Evolutionary conservation across 2,888 invertebrate species (phyloP), one percentile per base, ranked within the genome.

Genomic region (Deilephila elpenor): DNA sequence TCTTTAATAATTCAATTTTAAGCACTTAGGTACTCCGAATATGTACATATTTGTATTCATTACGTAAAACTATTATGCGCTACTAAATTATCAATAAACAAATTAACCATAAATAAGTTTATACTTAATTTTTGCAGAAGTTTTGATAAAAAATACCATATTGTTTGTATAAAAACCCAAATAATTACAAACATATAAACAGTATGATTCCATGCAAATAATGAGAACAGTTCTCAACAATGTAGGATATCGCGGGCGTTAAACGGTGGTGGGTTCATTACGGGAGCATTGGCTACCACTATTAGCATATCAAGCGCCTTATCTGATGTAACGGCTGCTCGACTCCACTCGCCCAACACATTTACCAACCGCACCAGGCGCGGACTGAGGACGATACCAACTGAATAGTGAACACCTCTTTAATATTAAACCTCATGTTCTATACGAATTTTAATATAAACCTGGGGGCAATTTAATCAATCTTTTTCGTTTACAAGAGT

Each of bases 291-390:
- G 88, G 91, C 89, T 86, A 86, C 87, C 81, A 78, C 86, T 88
- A 93, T 93, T 93, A 93, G 89, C 93, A 94, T 93, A 92, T 92
- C 90, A 93, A 92, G 90, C 85, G 88, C 80, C 77, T 90, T 93
- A 93, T 93, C 93, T 85, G 93, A 93, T 93, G 91, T 85, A 89
- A 89, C 89, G 88, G 87, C 88, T 86, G 85, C 86, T 79, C 83
- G 82, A 82, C 78, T 80, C 76, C 82, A 75, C 80, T 81, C 81
- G 80, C 75, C 77, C 81, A 75, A 83, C 82, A 84, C 84, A 80
- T 83, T 84, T 78, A 80, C 77, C 78, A 75, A 75, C 44, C 44
- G 51, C 19, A 37, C 19, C 62, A 62, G 62, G 62, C n/a, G n/a
- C 51, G 67, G 67, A 67, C 25, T 20, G 51, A 67, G 74, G 74